phyloP scores from a whole-genome alignment of 2,113 vertebrate genomes.

The Cercocebus atys region DNA sequence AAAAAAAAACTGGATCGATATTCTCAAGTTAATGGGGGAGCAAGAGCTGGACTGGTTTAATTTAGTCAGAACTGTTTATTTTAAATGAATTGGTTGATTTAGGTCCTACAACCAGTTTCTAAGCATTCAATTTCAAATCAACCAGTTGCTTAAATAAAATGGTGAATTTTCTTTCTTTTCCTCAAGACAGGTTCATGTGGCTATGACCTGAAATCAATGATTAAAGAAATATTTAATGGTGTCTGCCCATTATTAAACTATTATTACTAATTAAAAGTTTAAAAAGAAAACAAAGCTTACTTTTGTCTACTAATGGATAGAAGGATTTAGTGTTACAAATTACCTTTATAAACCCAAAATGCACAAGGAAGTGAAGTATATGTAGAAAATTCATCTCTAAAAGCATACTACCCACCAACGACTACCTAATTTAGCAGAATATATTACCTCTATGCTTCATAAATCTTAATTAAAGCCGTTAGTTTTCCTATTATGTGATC shows the following conservation, averaged over 20 bases:
- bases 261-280: conserved; percentile 51
- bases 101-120: not conserved
- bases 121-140: conserved; percentile 36
- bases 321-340: not conserved
- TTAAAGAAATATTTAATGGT: conserved; percentile 3
- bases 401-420: conserved; percentile 86
- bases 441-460: conserved; percentile 92
- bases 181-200: not conserved
- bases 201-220: not conserved
- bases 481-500: conserved; percentile 89
- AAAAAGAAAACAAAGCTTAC: not conserved
- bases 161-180: conserved; percentile 10
- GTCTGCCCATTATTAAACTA: conserved; percentile 43
- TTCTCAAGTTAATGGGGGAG: not conserved
- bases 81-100: conserved; percentile 11
- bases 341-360: conserved; percentile 46
- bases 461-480: conserved; percentile 97
- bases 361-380: conserved; percentile 26
- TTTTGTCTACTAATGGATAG: not conserved
- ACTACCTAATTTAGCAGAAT: conserved; percentile 92
- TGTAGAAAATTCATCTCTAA: conserved; percentile 80
- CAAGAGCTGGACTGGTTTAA: not conserved
- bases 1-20: not conserved
- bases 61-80: conserved; percentile 30
- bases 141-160: conserved; percentile 20